phyloP scores from a whole-genome alignment of 2,113 vertebrate species.

The Clarias magur region DNA sequence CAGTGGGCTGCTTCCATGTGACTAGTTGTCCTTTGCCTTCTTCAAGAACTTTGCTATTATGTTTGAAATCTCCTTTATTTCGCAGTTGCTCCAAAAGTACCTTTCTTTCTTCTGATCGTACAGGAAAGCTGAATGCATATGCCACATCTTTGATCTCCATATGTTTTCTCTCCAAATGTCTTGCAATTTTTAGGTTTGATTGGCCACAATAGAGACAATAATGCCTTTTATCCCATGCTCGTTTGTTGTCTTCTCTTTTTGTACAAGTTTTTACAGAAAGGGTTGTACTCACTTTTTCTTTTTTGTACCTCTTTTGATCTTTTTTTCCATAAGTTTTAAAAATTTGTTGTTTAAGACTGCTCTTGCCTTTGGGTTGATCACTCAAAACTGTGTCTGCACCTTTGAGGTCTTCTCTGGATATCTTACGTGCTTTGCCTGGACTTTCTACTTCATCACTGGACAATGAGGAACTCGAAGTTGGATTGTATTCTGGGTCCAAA shows the following conservation, averaged over 20 bases:
- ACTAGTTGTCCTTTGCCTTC: conserved; percentile 35
- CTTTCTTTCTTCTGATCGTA: conserved; percentile 6
- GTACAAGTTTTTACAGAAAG: background rate
- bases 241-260: background rate
- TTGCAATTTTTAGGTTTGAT: conserved; percentile 13
- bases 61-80: conserved; percentile 32
- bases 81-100: conserved; percentile 15
- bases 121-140: conserved; percentile 20
- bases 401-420: background rate
- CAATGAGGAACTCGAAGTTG: background rate
- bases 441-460: background rate
- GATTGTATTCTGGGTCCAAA: background rate
- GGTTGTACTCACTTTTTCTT: no score
- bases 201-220: conserved; percentile 28
- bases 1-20: conserved; percentile 28
- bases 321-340: background rate
- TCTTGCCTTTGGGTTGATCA: background rate
- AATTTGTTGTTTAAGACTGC: background rate
- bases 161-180: conserved; percentile 37
- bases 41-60: conserved; percentile 26
- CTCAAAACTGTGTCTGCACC: background rate
- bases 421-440: background rate
- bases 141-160: conserved; percentile 5
- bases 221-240: conserved; percentile 32
- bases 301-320: background rate